Percentiles rank a stretch among this genome's conserved stretches.
Evolutionary conservation across 1,140 invertebrate species (phyloP).

Genomic region (Gyrodactylus salaris): DNA sequence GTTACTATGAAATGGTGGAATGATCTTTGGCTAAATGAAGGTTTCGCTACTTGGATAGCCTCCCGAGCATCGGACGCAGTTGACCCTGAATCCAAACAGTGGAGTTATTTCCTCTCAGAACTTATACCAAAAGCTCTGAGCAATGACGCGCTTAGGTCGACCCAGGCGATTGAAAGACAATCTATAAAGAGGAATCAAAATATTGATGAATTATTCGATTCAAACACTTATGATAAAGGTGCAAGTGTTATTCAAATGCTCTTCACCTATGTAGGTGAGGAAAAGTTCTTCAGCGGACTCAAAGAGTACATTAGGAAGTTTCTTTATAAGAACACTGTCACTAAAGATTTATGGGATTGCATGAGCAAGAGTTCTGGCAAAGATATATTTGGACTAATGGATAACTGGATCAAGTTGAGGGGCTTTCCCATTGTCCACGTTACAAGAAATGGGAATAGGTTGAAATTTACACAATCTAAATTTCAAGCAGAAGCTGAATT

Average conservation of each 20-base stretch:
- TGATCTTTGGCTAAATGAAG: conserved; percentile 17
- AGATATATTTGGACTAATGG: conserved; percentile 62
- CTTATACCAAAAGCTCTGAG: conserved; percentile 30
- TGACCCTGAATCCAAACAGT: conserved; percentile 42
- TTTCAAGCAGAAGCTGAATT: neutral
- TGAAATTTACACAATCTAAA: neutral
- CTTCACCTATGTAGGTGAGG: conserved; percentile 62
- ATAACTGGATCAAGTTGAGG: conserved; percentile 63
- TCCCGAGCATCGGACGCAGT: conserved; percentile 22
- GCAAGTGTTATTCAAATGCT: conserved; percentile 69
- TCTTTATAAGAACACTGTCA: conserved; percentile 56
- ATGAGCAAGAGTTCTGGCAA: conserved; percentile 36
- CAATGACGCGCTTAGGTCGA: conserved; percentile 19
- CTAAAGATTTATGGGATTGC: conserved; percentile 64
- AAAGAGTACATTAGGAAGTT: conserved; percentile 28
- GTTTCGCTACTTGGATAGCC: conserved; percentile 21
- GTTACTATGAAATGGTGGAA: conserved; percentile 15
- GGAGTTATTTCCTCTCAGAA: conserved; percentile 35
- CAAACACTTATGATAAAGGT: conserved; percentile 24
- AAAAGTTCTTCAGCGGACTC: conserved; percentile 28
- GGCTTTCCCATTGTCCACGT: conserved; percentile 26
- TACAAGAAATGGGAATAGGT: neutral
- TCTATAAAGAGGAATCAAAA: conserved; percentile 27
- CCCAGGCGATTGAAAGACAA: conserved; percentile 19
- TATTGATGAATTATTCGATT: conserved; percentile 22